Conservation (phyloP, 2,113 vertebrate species). For the Serinus canaria region DNA sequence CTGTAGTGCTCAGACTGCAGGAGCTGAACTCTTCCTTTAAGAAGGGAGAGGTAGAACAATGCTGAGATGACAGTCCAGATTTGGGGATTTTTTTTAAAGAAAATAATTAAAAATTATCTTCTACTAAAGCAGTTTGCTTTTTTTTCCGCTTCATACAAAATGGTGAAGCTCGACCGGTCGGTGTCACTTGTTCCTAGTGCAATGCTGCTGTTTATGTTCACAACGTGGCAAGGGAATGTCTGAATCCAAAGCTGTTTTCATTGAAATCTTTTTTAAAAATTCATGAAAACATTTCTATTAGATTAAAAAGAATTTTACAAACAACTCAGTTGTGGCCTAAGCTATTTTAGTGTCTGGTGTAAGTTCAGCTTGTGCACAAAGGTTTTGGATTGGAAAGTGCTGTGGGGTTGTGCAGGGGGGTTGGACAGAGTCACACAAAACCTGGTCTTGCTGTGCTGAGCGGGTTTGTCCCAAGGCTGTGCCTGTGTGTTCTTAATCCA, state of each 20-base stretch:
- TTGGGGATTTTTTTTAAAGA: not conserved
- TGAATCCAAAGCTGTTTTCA: slow-evolving; percentile 71
- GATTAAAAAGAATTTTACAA: slow-evolving; percentile 70
- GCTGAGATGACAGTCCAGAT: not conserved
- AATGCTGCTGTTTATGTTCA: slow-evolving; percentile 66
- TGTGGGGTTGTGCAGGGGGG: not conserved
- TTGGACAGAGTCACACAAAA: not conserved
- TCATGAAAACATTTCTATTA: slow-evolving; percentile 71
- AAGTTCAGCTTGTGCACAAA: slow-evolving; percentile 15
- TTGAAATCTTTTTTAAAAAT: slow-evolving; percentile 68
- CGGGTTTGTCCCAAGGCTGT: not conserved
- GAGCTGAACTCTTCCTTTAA: slow-evolving; percentile 42
- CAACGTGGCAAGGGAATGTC: slow-evolving; percentile 67
- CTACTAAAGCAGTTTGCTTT: slow-evolving; percentile 46
- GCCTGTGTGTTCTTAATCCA: not conserved
- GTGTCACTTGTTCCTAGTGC: slow-evolving; percentile 69
- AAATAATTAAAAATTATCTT: slow-evolving; percentile 1
- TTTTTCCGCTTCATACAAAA: slow-evolving; percentile 53
- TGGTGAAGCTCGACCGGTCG: slow-evolving; percentile 39
- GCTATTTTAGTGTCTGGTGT: slow-evolving; percentile 47
- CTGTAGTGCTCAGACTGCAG: slow-evolving; percentile 36
- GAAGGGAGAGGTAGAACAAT: slow-evolving; percentile 33
- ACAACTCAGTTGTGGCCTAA: slow-evolving; percentile 64
- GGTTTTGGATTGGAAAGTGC: not conserved
- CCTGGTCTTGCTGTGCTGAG: not conserved